Evolutionary conservation across 2,888 invertebrate genomes (phyloP).

Genomic region (Matsumyia berberina): DNA sequence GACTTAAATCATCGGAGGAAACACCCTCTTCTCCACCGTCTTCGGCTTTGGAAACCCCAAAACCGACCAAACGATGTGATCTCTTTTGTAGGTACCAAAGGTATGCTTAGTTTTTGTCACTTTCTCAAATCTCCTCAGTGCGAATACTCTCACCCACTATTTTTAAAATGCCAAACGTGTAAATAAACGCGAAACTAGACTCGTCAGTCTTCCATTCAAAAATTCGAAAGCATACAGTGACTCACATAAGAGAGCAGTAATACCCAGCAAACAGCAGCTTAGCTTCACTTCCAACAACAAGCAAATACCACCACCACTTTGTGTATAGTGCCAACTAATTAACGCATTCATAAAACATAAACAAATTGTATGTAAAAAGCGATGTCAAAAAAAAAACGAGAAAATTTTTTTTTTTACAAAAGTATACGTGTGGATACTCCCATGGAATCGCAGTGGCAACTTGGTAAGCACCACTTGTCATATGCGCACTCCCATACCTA

Average conservation of each 20-base stretch:
- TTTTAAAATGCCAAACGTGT: slow-evolving; percentile 1
- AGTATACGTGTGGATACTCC: slow-evolving; percentile 19
- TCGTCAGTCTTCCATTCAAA: neutral
- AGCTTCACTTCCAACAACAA: slow-evolving; percentile 54
- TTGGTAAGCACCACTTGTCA: slow-evolving; percentile 37
- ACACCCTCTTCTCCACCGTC: no score
- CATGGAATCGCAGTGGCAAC: slow-evolving; percentile 47
- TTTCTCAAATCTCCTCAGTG: no score
- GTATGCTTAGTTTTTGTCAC: no score
- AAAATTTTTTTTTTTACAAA: slow-evolving; percentile 25
- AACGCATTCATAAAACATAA: slow-evolving; percentile 72
- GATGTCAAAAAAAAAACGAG: slow-evolving; percentile 23
- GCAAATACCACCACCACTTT: slow-evolving; percentile 33
- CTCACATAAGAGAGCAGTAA: slow-evolving; percentile 3
- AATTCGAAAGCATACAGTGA: slow-evolving; percentile 25
- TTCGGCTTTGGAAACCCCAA: no score
- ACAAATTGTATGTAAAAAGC: slow-evolving; percentile 47
- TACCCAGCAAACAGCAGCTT: neutral
- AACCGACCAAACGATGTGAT: no score
- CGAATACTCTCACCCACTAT: slow-evolving; percentile 10
- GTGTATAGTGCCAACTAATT: slow-evolving; percentile 68
- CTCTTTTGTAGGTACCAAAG: no score
- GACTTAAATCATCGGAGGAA: no score
- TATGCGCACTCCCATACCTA: slow-evolving; percentile 45
- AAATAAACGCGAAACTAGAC: slow-evolving; percentile 12